Conservation (phyloP, 2,797 vertebrate species). For the Discoglossus pictus region DNA sequence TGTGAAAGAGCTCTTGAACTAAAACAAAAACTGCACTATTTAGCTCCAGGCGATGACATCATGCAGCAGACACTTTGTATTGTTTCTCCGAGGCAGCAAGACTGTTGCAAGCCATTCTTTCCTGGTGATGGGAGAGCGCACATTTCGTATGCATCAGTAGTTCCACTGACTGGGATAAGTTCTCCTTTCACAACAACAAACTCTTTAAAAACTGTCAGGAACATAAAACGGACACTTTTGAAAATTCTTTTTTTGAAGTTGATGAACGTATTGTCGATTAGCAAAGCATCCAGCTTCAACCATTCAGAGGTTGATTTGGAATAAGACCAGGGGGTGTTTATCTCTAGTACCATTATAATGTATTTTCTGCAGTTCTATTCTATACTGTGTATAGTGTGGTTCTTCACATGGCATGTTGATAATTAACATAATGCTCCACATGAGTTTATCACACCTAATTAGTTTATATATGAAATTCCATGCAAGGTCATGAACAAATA, state of each 20-base stretch:
- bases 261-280: conserved; percentile 20
- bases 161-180: conserved; percentile 57
- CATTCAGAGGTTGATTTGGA: conserved; percentile 9
- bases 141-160: conserved; percentile 59
- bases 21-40: conserved; percentile 64
- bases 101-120: conserved; percentile 58
- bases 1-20: conserved; percentile 66
- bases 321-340: too few species aligned
- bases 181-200: conserved; percentile 46
- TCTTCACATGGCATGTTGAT: too few species aligned
- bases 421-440: too few species aligned
- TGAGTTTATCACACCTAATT: too few species aligned
- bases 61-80: conserved; percentile 61
- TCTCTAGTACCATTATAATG: too few species aligned
- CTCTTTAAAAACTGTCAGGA: conserved; percentile 28
- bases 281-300: neutral
- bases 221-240: conserved; percentile 11
- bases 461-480: too few species aligned
- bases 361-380: too few species aligned
- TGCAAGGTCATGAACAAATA: too few species aligned
- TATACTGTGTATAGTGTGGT: too few species aligned
- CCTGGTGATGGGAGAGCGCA: conserved; percentile 54
- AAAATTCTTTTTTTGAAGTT: conserved; percentile 21
- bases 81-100: conserved; percentile 55
- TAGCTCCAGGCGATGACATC: conserved; percentile 65